These are phyloP conservation scores for Callitettix versicolor DNA, from an alignment of 1,140 invertebrate species.

Conservation along the genomic window DNA sequence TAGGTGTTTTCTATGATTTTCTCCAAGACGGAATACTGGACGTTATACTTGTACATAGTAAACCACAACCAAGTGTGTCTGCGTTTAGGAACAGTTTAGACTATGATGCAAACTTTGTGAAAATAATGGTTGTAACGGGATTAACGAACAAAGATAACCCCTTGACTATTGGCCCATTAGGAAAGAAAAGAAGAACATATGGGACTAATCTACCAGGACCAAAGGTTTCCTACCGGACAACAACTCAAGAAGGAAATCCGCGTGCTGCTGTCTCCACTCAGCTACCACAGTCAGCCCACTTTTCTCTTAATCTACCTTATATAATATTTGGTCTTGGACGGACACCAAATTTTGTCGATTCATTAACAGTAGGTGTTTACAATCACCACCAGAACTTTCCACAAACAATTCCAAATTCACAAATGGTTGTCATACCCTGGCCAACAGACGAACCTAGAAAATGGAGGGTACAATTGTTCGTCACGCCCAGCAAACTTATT, in stretches of 20 bases:
- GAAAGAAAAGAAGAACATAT: slow-evolving; percentile 66
- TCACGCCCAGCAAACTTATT: slow-evolving; percentile 91
- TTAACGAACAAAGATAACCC: slow-evolving; percentile 58
- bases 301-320: slow-evolving; percentile 85
- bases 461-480: slow-evolving; percentile 91
- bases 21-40: slow-evolving; percentile 77
- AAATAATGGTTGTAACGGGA: slow-evolving; percentile 86
- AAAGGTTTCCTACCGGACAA: slow-evolving; percentile 74
- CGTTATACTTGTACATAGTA: slow-evolving; percentile 60
- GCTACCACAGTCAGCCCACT: slow-evolving; percentile 84
- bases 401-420: slow-evolving; percentile 94
- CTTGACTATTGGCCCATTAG: slow-evolving; percentile 48
- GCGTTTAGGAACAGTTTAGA: slow-evolving; percentile 81
- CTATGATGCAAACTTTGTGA: slow-evolving; percentile 91
- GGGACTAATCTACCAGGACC: slow-evolving; percentile 83
- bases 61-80: slow-evolving; percentile 42
- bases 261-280: slow-evolving; percentile 71
- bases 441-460: slow-evolving; percentile 61
- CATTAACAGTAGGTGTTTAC: slow-evolving; percentile 69
- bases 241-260: slow-evolving; percentile 65
- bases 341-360: slow-evolving; percentile 95
- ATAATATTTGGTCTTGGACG: slow-evolving; percentile 90
- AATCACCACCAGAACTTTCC: slow-evolving; percentile 60
- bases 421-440: slow-evolving; percentile 89
- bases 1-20: slow-evolving; percentile 88